A percentile compares a stretch with the other conserved stretches of the same genome.
Conservation (phyloP, 2,888 invertebrate species). For the Petrolisthes cinctipes region DNA sequence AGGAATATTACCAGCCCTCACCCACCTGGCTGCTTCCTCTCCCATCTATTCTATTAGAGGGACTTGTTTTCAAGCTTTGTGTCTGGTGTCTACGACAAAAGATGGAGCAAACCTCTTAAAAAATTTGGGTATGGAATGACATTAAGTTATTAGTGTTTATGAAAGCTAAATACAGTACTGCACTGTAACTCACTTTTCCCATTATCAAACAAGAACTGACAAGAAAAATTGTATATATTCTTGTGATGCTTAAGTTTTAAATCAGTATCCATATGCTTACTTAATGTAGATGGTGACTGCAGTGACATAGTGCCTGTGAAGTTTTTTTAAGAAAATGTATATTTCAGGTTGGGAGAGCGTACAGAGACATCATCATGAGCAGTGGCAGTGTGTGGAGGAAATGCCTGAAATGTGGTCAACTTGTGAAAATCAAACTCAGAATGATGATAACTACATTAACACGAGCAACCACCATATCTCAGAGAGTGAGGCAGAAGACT, state of each 20-base stretch:
- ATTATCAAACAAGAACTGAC: background rate
- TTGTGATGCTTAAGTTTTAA: background rate
- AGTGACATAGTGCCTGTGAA: no score
- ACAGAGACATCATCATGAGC: constrained; percentile 58
- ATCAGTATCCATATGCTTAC: background rate
- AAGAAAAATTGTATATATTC: background rate
- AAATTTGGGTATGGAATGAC: background rate
- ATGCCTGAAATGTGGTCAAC: constrained; percentile 6
- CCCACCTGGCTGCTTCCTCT: constrained; percentile 82
- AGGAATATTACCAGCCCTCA: constrained; percentile 66
- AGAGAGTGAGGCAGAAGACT: constrained; percentile 56
- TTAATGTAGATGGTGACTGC: no score
- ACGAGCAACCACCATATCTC: constrained; percentile 36
- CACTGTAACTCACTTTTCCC: no score
- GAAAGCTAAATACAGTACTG: no score
- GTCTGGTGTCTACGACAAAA: constrained; percentile 85
- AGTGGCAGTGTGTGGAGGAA: constrained; percentile 57
- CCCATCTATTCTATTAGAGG: constrained; percentile 89
- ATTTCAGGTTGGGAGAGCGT: constrained; percentile 62
- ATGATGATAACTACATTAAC: constrained; percentile 44
- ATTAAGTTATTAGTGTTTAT: no score
- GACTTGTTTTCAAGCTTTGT: constrained; percentile 89
- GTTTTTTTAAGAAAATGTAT: no score
- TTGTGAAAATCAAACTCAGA: constrained; percentile 6
- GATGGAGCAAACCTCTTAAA: constrained; percentile 84